Conservation (phyloP, 35 echinoderm and acorn worm genomes). For the Holothuria glaberrima region DNA sequence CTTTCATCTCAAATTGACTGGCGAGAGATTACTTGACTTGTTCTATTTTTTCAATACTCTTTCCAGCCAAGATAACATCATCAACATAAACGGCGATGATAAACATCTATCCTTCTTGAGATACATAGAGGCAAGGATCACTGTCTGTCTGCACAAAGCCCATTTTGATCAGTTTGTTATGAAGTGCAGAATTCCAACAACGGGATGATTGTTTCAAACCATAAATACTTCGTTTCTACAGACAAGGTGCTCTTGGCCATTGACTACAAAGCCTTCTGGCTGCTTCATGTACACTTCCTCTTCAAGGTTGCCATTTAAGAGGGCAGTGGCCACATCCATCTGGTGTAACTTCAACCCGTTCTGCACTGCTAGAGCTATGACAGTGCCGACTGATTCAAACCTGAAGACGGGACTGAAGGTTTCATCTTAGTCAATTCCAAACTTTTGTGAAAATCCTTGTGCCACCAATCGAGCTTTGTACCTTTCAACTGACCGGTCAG, state of each 20-base stretch:
- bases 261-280: too few relatives aligned
- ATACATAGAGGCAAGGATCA: not conserved
- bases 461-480: not conserved
- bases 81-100: slow-evolving; percentile 4
- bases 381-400: slow-evolving; percentile 38
- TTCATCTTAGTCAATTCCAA: slow-evolving; percentile 16
- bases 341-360: not conserved
- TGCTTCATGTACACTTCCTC: too few relatives aligned
- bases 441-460: not conserved
- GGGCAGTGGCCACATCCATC: slow-evolving; percentile 4
- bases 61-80: not conserved
- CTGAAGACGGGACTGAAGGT: slow-evolving; percentile 32
- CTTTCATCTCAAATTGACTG: too few relatives aligned
- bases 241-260: not conserved
- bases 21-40: not conserved
- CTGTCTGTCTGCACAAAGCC: too few relatives aligned
- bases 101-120: not conserved
- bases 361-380: not conserved
- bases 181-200: slow-evolving; percentile 8
- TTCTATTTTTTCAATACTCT: not conserved
- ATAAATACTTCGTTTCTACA: slow-evolving; percentile 22
- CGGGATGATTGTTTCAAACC: not conserved
- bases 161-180: too few relatives aligned
- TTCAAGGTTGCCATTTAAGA: not conserved
- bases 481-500: too few relatives aligned